Evolutionary conservation across 2,113 vertebrate species (phyloP), one percentile per base, ranked within the genome.

Genomic region (Calyptomena viridis): DNA sequence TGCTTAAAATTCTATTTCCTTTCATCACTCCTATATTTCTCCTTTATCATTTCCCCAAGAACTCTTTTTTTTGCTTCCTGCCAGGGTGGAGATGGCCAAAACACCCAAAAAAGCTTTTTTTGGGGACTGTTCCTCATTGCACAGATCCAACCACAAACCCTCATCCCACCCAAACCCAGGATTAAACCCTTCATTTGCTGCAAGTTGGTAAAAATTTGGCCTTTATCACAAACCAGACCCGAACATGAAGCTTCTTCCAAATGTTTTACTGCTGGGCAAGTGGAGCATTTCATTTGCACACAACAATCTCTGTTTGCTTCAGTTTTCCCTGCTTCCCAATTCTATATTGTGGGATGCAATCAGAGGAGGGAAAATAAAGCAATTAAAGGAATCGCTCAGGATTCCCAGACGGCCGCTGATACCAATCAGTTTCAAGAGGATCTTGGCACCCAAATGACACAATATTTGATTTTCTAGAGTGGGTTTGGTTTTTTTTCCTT

Each of bases 301-400:
- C 59, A 67, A 75, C 73, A 47, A 85, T 88, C 76, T 52, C 84
- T 84, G 84, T 53, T 77, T 77, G 80, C 87, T 86, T 69, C 89
- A 8, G 28, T 74, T 90, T 80, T 33, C 55, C 64, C 89, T 30
- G 33, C 23, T 68, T 95, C 50, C 69, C 35, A 35, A 39, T 58
- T 62, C 76, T 18, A 2, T 5, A 24, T 4, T 27, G 16, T 0
- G 5, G 92, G 87, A 87, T 24, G 76, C 68, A 94, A 96, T 89
- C 91, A 86, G 68, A 80, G 50, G 24, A 95, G 42, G 3, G 74
- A 91, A 95, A 93, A 93, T 84, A 87, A 91, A 94, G 90, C 95
- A 93, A 96, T 94, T 93, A 94, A 93, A 95, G 87, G 78, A 63
- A 67, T 47, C 3, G 2, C 39, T 10, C 2, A 39, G 63, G 60